These are phyloP conservation scores for Gallinago media DNA, from an alignment of 2,113 vertebrate genomes.

Conservation along the genomic window DNA sequence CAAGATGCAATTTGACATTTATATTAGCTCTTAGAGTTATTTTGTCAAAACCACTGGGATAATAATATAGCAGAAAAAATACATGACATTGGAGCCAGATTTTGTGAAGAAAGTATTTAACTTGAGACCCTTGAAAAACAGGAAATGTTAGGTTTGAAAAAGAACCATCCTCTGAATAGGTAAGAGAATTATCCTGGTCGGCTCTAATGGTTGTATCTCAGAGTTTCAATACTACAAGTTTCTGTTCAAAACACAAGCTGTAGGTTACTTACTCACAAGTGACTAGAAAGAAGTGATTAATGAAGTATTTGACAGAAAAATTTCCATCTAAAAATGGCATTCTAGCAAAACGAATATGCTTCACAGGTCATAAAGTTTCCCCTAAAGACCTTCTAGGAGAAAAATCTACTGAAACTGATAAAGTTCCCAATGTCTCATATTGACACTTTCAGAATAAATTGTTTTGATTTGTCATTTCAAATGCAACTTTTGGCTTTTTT, in stretches of 20 bases:
- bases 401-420: background rate
- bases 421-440: background rate
- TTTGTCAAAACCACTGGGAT: background rate
- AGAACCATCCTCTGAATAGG: background rate
- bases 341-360: background rate
- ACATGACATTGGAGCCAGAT: background rate
- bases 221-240: background rate
- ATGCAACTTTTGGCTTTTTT: background rate
- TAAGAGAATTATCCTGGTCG: background rate
- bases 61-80: background rate
- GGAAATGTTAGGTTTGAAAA: background rate
- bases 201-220: background rate
- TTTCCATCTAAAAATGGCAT: background rate
- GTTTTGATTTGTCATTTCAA: background rate
- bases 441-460: rapidly evolving
- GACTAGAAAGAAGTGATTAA: background rate
- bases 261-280: background rate
- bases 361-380: background rate
- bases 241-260: background rate
- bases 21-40: background rate
- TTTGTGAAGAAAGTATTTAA: background rate
- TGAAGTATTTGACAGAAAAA: background rate
- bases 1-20: background rate
- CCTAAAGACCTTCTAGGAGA: background rate
- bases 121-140: background rate